Evolutionary conservation across 1,140 invertebrate species (phyloP), one percentile per base, ranked within the genome.

Genomic region (Apolygus lucorum): DNA sequence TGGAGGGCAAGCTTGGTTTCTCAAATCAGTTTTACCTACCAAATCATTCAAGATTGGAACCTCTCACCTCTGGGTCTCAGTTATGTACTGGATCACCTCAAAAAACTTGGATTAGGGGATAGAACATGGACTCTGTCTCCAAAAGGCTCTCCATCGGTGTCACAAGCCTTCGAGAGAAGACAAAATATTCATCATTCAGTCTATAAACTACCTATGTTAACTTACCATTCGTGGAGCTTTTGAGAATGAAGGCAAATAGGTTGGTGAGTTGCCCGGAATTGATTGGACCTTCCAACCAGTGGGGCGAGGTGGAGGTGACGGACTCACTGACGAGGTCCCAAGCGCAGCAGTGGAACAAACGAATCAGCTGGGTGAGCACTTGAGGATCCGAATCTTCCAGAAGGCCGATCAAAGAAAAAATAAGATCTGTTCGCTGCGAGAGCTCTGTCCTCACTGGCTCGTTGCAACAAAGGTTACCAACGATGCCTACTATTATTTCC

Each of bases 401-500:
- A 27, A 82, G 79, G 4, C 87, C 77, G 34, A 84, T 76, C 63
- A 82, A 79, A 1, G 89, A 76, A 22, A 90, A 75, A 21, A 78
- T 77, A 14, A 75, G 76, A 1, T 84, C 72, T 26, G 85, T 76
- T 8, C 79, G 73, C 66, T 79, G 78, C 62, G 79, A 77, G 14
- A 87, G 71, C 8, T 72, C 68, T 27, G 78, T 71, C 2, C 85
- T 77, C 2, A 82, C 76, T 73, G 81, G 75, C 70, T 80, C 75
- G 24, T 84, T 77, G 71, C 85, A 86, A 72, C 86, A 86, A 80
- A 90, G 84, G 76, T 91, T 91, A 0, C 84, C 87, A 69, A 89
- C 79, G 62, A 90, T 87, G 11, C 89, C 89, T 24, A 90, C 79
- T 1, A 90, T 74, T 69, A 90, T 88, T 82, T 91, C 89, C 76